Base-by-base conservation (phyloP, 2,888 invertebrate species). In the Metallyticus violacea region DNA sequence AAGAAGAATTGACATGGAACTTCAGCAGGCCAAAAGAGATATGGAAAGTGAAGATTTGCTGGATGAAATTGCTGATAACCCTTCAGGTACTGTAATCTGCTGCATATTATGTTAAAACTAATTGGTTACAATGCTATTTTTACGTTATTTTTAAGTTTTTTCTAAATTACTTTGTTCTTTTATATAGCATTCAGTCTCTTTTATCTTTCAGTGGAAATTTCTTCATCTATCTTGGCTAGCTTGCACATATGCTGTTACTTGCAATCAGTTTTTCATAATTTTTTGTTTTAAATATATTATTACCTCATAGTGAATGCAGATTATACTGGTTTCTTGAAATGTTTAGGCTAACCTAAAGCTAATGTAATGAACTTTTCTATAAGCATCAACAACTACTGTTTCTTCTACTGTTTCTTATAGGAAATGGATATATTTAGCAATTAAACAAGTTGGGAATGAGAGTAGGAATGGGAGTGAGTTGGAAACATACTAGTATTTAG, bases 31-130 rank as follows among this genome's bases (percentile, higher is more conserved):
- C 1, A 93, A 93, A 89, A 91, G 92, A 25, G 93, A 93, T 88
- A 90, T 93, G 91, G 93, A 93, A 88, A 92, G 91, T 86, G 93
- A 93, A 77, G 93, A 93, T 89, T 90, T 92, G 86, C 91, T 93
- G 84, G 93, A 93, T 89, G 91, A 90, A 40, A 91, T 93, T 88
- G 93, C 93, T 6, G 93, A 93, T 88, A 92, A 87, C 77, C 86
- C 87, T 81, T 85, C 87, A 85, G 87, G 88, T 88, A 81, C 9
- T 22, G 26, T 62, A 62, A 62, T 3, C 40, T n/a, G 40, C 15
- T 40, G 40, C 40, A 40, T 40, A 40, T n/a, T n/a, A n/a, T 15
- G 2, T 7, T 40, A 40, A 40, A 2, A 40, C 9, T 1, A n/a
- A 40, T 40, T 4, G 22, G 9, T 62, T 62, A 62, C 22, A 4